phyloP scores from a whole-genome alignment of 2,113 vertebrate species.

The Rhinolophus sinicus region DNA sequence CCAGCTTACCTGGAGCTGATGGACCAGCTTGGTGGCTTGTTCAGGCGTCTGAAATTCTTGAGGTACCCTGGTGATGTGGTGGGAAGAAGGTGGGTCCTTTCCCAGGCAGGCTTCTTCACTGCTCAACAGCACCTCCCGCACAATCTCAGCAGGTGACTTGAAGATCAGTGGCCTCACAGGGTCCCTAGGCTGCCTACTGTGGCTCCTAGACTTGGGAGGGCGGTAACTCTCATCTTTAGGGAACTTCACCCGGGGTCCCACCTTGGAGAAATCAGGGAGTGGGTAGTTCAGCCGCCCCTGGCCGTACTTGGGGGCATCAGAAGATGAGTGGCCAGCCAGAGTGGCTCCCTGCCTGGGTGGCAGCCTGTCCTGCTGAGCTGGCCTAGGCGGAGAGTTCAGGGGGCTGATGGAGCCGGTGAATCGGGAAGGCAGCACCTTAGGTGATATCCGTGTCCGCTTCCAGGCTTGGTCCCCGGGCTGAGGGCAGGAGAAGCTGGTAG shows the following conservation, averaged over 20 bases:
- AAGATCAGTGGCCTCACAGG: conserved; percentile 82
- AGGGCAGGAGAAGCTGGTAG: background rate
- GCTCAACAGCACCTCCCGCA: conserved; percentile 91
- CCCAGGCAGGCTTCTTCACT: conserved; percentile 69
- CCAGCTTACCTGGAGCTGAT: conserved; percentile 92
- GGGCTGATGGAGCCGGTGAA: conserved; percentile 43
- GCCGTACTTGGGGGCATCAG: conserved; percentile 83
- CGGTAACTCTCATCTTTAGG: conserved; percentile 89
- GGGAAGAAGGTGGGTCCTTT: conserved; percentile 17
- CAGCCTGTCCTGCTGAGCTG: background rate
- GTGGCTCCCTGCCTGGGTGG: background rate
- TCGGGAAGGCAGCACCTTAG: conserved; percentile 6
- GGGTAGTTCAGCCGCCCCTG: conserved; percentile 86
- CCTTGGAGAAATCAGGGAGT: conserved; percentile 94
- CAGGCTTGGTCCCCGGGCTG: background rate
- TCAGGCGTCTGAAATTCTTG: conserved; percentile 88
- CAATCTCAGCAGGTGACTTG: conserved; percentile 94
- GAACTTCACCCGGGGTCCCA: conserved; percentile 90
- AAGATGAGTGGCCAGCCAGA: conserved; percentile 41
- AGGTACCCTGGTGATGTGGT: conserved; percentile 78
- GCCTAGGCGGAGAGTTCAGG: background rate
- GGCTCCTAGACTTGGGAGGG: conserved; percentile 86
- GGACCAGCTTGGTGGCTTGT: conserved; percentile 90
- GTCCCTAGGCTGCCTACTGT: background rate
- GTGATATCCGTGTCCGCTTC: background rate